Conservation (phyloP, 2,797 vertebrate genomes). For the Monodelphis domestica region DNA sequence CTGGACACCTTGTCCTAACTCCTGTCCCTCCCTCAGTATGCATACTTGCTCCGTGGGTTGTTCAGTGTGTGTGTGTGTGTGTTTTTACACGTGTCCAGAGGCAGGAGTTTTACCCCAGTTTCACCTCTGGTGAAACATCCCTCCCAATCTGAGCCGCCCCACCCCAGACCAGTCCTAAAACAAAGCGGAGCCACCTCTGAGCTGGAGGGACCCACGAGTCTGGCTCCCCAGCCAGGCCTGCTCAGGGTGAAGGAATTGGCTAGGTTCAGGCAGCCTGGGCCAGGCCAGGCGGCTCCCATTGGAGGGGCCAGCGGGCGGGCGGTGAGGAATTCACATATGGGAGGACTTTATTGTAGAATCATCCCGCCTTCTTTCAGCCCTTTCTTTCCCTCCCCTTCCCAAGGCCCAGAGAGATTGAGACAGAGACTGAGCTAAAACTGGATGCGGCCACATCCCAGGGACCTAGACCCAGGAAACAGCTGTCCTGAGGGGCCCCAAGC, state of each 20-base stretch:
- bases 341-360: constrained; percentile 71
- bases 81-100: background rate
- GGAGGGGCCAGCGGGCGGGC: constrained; percentile 67
- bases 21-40: background rate
- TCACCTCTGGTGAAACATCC: constrained; percentile 45
- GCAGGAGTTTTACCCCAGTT: constrained; percentile 53
- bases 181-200: constrained; percentile 61
- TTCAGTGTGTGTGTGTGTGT: background rate
- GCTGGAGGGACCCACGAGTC: constrained; percentile 67
- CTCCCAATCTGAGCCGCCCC: constrained; percentile 23
- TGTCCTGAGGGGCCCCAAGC: background rate
- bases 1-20: background rate
- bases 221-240: constrained; percentile 67
- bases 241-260: constrained; percentile 28
- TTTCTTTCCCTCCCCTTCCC: constrained; percentile 4
- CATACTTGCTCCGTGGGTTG: background rate
- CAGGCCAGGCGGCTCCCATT: constrained; percentile 68
- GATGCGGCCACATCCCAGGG: background rate
- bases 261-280: constrained; percentile 53
- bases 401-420: constrained; percentile 58
- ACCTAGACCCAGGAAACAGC: background rate
- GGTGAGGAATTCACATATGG: constrained; percentile 78
- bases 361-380: constrained; percentile 1
- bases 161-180: constrained; percentile 44
- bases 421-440: constrained; percentile 29